phyloP scores from a whole-genome alignment of 2,113 vertebrate species.

The cattle (Bos taurus) region ARS-UCD2.0 NC_037335.1:26947501-26948000 shows the following conservation, averaged over 20 bases:
- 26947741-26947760: neutral
- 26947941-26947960: neutral
- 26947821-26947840: neutral
- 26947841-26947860: neutral
- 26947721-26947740: neutral
- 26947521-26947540: neutral
- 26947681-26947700: slow-evolving; percentile 32
- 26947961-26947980: neutral
- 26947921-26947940: neutral
- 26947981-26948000: neutral
- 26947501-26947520: neutral
- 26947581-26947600: slow-evolving; percentile 8
- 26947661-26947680: neutral
- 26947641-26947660: slow-evolving; percentile 11
- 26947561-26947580: neutral
- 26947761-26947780: neutral
- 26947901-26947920: neutral
- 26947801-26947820: neutral
- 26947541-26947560: neutral
- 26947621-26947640: slow-evolving; percentile 34
- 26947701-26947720: neutral
- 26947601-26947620: slow-evolving; percentile 6
- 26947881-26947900: neutral
- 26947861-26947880: neutral
- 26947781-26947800: neutral